Percentiles rank a stretch among this genome's conserved stretches.
Conservation (phyloP, 2,888 invertebrate species). For the Drosophila testacea region DNA sequence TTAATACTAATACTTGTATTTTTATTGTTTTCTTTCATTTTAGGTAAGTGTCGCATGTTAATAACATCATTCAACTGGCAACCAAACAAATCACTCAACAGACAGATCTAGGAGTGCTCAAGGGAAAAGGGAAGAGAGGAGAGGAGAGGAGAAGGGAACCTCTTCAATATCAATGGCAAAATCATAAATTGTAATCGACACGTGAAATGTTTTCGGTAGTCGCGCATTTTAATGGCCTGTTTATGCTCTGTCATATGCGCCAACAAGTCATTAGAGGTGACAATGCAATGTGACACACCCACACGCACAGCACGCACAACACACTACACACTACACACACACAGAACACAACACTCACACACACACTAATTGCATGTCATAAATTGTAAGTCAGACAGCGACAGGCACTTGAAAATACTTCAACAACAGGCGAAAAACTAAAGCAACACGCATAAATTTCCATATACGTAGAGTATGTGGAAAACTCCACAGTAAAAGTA, state of each 20-base stretch:
- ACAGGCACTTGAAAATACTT: conserved; percentile 66
- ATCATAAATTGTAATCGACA: conserved; percentile 66
- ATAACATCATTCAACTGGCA: conserved; percentile 21
- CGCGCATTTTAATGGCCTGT: conserved; percentile 73
- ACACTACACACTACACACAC: conserved; percentile 5
- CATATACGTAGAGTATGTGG: conserved; percentile 38
- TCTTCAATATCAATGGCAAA: conserved; percentile 42
- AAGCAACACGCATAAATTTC: conserved; percentile 57
- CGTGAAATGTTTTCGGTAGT: conserved; percentile 47
- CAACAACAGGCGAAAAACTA: conserved; percentile 39
- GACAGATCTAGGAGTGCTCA: not conserved
- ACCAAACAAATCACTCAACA: conserved; percentile 39
- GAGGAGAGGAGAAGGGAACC: not conserved
- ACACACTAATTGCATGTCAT: conserved; percentile 63
- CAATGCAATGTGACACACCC: conserved; percentile 68
- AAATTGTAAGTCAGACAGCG: conserved; percentile 62
- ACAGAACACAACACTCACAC: conserved; percentile 12
- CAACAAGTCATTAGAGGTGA: conserved; percentile 75
- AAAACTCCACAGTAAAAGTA: conserved; percentile 19
- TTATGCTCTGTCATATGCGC: conserved; percentile 66
- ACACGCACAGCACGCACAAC: conserved; percentile 2
- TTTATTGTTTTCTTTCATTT: conserved; percentile 41
- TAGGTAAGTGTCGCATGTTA: conserved; percentile 64
- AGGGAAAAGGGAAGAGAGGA: not conserved
- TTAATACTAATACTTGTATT: conserved; percentile 27